These are phyloP conservation scores for Puma concolor DNA, from an alignment of 2,113 vertebrate species.

Conservation along the genomic window DNA sequence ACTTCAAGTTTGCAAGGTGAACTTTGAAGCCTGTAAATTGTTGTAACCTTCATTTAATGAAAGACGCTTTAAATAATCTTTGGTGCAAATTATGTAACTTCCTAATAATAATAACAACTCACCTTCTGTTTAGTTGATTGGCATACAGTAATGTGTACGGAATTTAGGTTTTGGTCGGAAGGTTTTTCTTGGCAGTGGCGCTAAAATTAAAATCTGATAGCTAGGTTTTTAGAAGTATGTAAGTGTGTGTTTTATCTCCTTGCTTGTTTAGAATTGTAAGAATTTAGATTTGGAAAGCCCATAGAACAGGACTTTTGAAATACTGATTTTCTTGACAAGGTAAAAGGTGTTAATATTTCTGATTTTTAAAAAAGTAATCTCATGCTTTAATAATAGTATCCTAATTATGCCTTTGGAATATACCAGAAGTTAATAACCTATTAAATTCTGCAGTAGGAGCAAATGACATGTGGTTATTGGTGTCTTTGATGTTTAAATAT, in stretches of 20 bases:
- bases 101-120: constrained; percentile 37
- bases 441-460: constrained; percentile 59
- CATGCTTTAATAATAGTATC: constrained; percentile 23
- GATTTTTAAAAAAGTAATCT: not conserved
- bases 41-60: not conserved
- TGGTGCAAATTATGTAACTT: constrained; percentile 69
- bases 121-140: constrained; percentile 43
- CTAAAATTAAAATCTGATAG: constrained; percentile 44
- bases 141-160: not conserved
- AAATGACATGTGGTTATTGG: constrained; percentile 60
- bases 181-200: not conserved
- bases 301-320: constrained; percentile 30
- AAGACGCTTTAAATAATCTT: not conserved
- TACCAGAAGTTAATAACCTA: constrained; percentile 65
- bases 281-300: constrained; percentile 28
- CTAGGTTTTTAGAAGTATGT: not conserved
- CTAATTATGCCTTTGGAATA: constrained; percentile 63
- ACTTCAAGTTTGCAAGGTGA: not conserved
- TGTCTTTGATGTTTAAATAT: constrained; percentile 66
- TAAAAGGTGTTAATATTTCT: constrained; percentile 35
- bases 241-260: not conserved
- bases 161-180: constrained; percentile 56
- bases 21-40: constrained; percentile 37
- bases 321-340: not conserved
- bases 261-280: not conserved